Conservation (phyloP, 2,888 invertebrate species). For the Auanema sp. region DNA sequence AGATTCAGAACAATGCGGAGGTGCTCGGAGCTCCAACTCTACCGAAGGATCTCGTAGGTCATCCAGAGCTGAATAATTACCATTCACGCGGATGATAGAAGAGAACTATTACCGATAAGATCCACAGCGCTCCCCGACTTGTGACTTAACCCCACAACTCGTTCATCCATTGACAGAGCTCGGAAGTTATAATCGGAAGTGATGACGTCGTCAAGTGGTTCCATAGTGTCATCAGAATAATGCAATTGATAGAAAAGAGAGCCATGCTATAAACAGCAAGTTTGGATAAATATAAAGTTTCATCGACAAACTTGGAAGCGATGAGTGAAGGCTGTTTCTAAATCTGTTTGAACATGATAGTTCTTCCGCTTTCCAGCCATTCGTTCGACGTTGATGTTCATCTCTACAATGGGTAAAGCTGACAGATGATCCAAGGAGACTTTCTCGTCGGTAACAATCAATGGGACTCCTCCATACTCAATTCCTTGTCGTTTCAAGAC, state of each 20-base stretch:
- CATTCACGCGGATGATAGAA: no score
- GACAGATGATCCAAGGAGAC: constrained; percentile 28
- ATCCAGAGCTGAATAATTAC: constrained; percentile 25
- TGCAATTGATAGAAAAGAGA: constrained; percentile 40
- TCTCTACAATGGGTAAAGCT: constrained; percentile 30
- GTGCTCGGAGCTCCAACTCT: constrained; percentile 33
- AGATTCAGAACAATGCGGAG: constrained; percentile 38
- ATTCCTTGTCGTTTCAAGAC: constrained; percentile 34
- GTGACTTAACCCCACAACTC: constrained; percentile 42
- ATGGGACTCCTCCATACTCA: constrained; percentile 33
- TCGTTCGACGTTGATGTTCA: constrained; percentile 29
- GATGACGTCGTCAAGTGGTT: constrained; percentile 40
- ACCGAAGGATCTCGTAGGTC: constrained; percentile 20
- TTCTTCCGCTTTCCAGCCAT: constrained; percentile 17
- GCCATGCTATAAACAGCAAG: constrained; percentile 34
- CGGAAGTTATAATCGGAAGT: constrained; percentile 36
- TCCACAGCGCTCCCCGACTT: constrained; percentile 32
- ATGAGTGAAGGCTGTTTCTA: constrained; percentile 28
- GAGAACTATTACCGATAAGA: constrained; percentile 39
- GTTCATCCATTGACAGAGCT: constrained; percentile 41
- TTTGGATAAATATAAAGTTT: not conserved
- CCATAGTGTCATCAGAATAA: constrained; percentile 50
- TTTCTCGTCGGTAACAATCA: constrained; percentile 31
- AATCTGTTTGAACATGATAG: constrained; percentile 25
- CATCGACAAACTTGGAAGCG: constrained; percentile 30